Percentiles rank a stretch among this genome's conserved stretches.
phyloP scores from a whole-genome alignment of 2,797 vertebrate species.

The Ambastaia sidthimunki region DNA sequence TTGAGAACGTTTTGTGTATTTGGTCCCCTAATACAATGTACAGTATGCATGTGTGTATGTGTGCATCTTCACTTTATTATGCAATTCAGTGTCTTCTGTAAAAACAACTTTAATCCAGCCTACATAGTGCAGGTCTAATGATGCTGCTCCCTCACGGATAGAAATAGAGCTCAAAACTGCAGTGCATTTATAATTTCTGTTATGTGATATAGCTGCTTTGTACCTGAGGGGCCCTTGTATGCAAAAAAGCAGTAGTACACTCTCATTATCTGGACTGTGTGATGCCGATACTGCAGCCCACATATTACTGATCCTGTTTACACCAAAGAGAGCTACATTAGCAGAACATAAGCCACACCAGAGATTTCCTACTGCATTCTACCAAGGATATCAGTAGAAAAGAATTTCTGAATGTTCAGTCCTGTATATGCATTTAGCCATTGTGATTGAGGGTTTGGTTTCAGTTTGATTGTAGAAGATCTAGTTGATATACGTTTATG shows the following conservation, averaged over 20 bases:
- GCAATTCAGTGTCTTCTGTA: constrained; percentile 26
- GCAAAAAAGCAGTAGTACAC: constrained; percentile 63
- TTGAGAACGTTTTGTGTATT: constrained; percentile 78
- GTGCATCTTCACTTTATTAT: constrained; percentile 17
- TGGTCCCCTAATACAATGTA: constrained; percentile 67
- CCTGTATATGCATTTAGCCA: no score
- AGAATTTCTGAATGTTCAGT: background rate
- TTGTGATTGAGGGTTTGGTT: no score
- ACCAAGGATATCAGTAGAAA: constrained; percentile 3
- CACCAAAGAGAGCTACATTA: background rate
- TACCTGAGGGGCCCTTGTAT: constrained; percentile 53
- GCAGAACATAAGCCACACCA: background rate
- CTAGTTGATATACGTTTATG: background rate
- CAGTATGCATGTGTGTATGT: constrained; percentile 16
- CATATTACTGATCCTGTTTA: constrained; percentile 28
- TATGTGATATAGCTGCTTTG: constrained; percentile 61
- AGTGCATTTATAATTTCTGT: constrained; percentile 63
- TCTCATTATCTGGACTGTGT: constrained; percentile 54
- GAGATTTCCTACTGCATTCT: background rate
- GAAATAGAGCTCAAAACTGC: constrained; percentile 63
- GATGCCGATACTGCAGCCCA: constrained; percentile 14
- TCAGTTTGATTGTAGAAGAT: no score
- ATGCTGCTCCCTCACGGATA: constrained; percentile 46
- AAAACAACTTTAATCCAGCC: background rate
- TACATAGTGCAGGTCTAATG: background rate